These are phyloP conservation scores for Sciaenops ocellatus DNA, from an alignment of 2,797 vertebrate species.

Conservation along the genomic window DNA sequence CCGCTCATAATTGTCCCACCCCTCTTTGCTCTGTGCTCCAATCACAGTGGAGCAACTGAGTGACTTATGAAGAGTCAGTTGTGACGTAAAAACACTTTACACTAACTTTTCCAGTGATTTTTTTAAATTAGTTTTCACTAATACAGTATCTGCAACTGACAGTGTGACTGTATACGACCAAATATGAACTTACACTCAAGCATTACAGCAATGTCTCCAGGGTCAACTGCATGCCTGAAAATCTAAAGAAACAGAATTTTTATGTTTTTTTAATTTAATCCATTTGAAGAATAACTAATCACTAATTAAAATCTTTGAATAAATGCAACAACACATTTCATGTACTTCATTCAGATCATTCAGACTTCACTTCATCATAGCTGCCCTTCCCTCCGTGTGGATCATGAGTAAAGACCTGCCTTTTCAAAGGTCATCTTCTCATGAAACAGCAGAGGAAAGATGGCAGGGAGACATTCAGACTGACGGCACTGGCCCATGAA, in stretches of 20 bases:
- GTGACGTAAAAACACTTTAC: too few species aligned
- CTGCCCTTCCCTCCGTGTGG: neutral
- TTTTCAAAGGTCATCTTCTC: constrained; percentile 89
- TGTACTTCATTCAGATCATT: neutral
- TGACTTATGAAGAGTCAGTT: too few species aligned
- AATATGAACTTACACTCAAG: constrained; percentile 83
- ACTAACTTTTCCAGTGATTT: too few species aligned
- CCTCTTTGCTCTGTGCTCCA: too few species aligned
- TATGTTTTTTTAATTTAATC: neutral
- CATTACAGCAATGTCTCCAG: constrained; percentile 84
- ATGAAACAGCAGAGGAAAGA: constrained; percentile 85
- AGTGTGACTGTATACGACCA: neutral
- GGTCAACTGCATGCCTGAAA: constrained; percentile 84
- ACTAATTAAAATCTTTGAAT: neutral
- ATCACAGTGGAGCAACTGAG: too few species aligned
- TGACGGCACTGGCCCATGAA: constrained; percentile 84
- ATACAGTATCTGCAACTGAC: too few species aligned
- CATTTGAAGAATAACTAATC: neutral
- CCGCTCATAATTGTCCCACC: too few species aligned
- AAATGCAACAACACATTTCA: neutral
- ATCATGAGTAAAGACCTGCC: constrained; percentile 62
- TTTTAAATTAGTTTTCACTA: too few species aligned
- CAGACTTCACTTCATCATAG: neutral
- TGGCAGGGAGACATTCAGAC: constrained; percentile 78
- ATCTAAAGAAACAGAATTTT: constrained; percentile 73